A percentile compares a stretch with the other conserved stretches of the same genome.
These are phyloP conservation scores for Galeruca laticollis DNA, from an alignment of 2,888 invertebrate species.

Conservation along the genomic window DNA sequence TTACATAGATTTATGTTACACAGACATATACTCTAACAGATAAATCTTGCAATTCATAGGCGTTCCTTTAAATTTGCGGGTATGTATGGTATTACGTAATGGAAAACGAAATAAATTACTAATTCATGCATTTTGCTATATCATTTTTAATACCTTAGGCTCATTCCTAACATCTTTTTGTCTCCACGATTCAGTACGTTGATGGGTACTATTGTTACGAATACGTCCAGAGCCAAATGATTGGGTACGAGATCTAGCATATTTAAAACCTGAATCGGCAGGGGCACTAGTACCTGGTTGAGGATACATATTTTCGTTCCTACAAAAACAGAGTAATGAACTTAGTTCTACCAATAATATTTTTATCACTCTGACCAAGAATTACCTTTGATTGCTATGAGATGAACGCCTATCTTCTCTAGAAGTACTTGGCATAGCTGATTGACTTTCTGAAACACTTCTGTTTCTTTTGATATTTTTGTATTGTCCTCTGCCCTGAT, in stretches of 20 bases:
- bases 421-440: slow-evolving; percentile 52
- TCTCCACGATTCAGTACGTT: slow-evolving; percentile 62
- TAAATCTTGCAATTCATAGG: too few species aligned
- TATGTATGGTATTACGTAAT: too few species aligned
- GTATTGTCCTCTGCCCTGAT: slow-evolving; percentile 66
- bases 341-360: slow-evolving; percentile 4
- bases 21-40: too few species aligned
- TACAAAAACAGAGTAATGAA: slow-evolving; percentile 34
- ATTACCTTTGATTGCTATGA: slow-evolving; percentile 51
- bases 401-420: slow-evolving; percentile 50
- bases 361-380: too few species aligned
- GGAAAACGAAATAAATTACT: too few species aligned
- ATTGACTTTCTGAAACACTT: slow-evolving; percentile 75
- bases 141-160: slow-evolving; percentile 51
- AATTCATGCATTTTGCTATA: too few species aligned
- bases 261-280: slow-evolving; percentile 59
- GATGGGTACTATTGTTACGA: slow-evolving; percentile 53
- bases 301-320: slow-evolving; percentile 54
- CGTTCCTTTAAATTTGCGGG: too few species aligned
- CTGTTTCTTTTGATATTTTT: slow-evolving; percentile 72
- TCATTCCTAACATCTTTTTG: slow-evolving; percentile 55
- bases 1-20: too few species aligned
- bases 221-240: slow-evolving; percentile 64
- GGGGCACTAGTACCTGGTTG: slow-evolving; percentile 65
- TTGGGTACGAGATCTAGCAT: slow-evolving; percentile 61